Base-by-base conservation (phyloP, 1,140 invertebrate species). In the Colletes latitarsis region DNA sequence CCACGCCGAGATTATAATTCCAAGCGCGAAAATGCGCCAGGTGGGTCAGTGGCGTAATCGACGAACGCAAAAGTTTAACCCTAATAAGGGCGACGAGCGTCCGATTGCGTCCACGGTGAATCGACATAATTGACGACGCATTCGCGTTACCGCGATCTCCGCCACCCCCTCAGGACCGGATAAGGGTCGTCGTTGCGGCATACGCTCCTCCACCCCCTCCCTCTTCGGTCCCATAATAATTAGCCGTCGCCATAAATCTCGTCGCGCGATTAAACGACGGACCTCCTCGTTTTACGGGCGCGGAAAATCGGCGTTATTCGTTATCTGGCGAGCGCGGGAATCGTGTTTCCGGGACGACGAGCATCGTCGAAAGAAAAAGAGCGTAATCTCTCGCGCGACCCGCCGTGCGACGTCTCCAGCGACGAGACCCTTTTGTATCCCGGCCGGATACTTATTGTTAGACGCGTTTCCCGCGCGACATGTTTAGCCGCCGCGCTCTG, bases 61-160 rank as follows among this genome's bases (percentile, higher is more conserved):
- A 14, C 4, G 4, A 62, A 9, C 60, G 30, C 30, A 6, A 41
- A 30, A 39, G 3, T 41, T 10, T 43, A 64, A 43, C 62, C 41
- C 15, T 63, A 39, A 58, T 58, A 58, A 58, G n/a, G n/a, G 57
- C 19, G n/a, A 6, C 19, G n/a, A 21, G n/a, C 17, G 57, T 58
- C 57, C 17, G 9, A 19, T 19, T 21, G 8, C n/a, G 57, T 58
- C n/a, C 21, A 6, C 1, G 57, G 46, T 15, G 71, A 63, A 82
- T 82, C 82, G 83, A 89, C 86, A 88, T 91, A 91, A 91, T 91
- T 91, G 89, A 88, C 84, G 86, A 88, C 88, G 86, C 78, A 82
- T 88, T 82, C 82, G 71, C 77, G 81, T 77, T 77, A 74, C 41
- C 70, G 63, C 63, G 63, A 43, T 43, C 67, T 39, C 8, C 9